Evolutionary conservation across 2,797 vertebrate genomes (phyloP).

Genomic region (Lacerta bilineata): DNA sequence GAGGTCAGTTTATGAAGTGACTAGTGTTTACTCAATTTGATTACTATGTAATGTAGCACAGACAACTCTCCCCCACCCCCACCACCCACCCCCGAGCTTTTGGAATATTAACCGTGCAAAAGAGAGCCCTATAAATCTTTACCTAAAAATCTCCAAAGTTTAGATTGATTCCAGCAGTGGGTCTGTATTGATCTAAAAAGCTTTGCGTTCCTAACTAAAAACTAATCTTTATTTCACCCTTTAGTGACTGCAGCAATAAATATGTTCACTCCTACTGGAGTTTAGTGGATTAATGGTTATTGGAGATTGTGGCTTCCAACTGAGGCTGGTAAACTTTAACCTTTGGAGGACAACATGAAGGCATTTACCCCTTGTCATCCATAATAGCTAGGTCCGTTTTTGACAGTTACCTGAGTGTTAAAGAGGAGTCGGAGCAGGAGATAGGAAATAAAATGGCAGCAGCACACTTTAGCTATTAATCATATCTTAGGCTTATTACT

Average conservation of each 20-base stretch:
- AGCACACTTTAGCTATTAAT: constrained; percentile 62
- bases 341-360: constrained; percentile 83
- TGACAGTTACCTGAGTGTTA: constrained; percentile 80
- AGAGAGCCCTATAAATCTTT: constrained; percentile 85
- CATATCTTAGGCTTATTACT: constrained; percentile 56
- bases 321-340: constrained; percentile 82
- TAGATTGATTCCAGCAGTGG: constrained; percentile 85
- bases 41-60: constrained; percentile 79
- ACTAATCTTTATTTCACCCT: constrained; percentile 87
- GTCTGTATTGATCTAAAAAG: constrained; percentile 85
- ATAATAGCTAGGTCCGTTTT: constrained; percentile 76
- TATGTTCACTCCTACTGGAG: constrained; percentile 79
- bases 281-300: constrained; percentile 85
- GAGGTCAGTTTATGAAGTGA: constrained; percentile 77
- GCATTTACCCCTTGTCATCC: constrained; percentile 81
- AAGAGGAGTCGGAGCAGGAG: constrained; percentile 72
- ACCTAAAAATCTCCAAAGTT: constrained; percentile 87
- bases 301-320: constrained; percentile 83
- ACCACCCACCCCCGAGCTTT: constrained; percentile 51
- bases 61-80: constrained; percentile 67
- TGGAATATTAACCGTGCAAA: constrained; percentile 82
- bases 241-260: constrained; percentile 86
- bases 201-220: constrained; percentile 87
- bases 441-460: constrained; percentile 67
- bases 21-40: constrained; percentile 79